Base-by-base conservation (phyloP, 2,113 vertebrate species). In the Sylvia atricapilla region DNA sequence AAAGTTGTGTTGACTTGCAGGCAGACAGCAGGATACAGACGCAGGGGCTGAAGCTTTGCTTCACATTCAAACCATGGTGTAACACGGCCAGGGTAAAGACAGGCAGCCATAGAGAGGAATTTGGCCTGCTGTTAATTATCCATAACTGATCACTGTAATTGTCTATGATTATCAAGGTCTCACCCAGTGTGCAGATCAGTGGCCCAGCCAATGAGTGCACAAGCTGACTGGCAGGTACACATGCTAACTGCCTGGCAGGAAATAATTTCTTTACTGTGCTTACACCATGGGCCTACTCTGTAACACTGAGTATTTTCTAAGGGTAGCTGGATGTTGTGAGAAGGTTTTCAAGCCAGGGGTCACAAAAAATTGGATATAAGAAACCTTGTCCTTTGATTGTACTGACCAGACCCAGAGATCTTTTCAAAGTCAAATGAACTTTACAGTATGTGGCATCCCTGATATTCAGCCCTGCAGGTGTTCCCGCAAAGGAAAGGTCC, bases 91-190 rank as follows among this genome's bases (percentile, higher is more conserved):
- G 72, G 73, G 47, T 88, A 78, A 92, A 84, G 73, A 53, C 11
- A 15, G 55, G 83, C 69, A 94, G 80, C 47, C 6, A 2, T 18
- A 59, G 55, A 67, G 72, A 93, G 62, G 64, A 89, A 93, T 94
- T 75, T 79, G 62, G 66, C 41, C 53, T 72, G n/a, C 72, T 86
- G 41, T 55, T 87, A 89, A 95, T 94, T 91, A 92, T n/a, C 85
- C 72, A 30, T 53, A 94, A 87, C 15, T 80, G 93, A 94, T 89
- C 68, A 62, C 27, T 78, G 52, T 64, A 87, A 92, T 89, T 41
- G 44, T 39, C 89, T 84, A 0, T 60, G 87, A 87, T 87, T 93
- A 87, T 15, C 56, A 60, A 72, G 64, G 76, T 81, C 84, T 68
- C 80, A 93, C 68, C 64, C 85, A 46, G 24, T 56, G 39, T 59